phyloP scores from a whole-genome alignment of 2,888 invertebrate species.

The Mythimna loreyi region DNA sequence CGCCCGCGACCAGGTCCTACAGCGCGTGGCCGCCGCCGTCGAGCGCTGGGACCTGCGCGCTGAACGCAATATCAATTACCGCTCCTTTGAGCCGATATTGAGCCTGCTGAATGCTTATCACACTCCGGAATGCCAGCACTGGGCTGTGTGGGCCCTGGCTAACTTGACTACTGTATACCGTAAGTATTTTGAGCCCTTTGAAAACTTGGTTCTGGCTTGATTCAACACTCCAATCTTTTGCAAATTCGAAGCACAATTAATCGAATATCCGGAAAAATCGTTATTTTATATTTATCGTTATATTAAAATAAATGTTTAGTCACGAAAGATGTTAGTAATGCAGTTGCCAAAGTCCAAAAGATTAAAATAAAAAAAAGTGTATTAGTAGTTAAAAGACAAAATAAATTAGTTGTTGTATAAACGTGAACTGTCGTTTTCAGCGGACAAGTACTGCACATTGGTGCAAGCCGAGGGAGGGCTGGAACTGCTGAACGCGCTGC shows the following conservation, averaged over 20 bases:
- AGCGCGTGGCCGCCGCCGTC: constrained; percentile 95
- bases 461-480: constrained; percentile 97
- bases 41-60: constrained; percentile 96
- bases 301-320: no score
- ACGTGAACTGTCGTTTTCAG: constrained; percentile 87
- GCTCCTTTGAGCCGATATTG: constrained; percentile 97
- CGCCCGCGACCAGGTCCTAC: constrained; percentile 93
- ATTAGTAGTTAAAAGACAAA: background rate
- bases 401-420: background rate
- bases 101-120: constrained; percentile 95
- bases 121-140: constrained; percentile 98
- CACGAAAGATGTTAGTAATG: background rate
- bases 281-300: no score
- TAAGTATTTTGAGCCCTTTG: constrained; percentile 88
- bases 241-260: background rate
- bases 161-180: constrained; percentile 98
- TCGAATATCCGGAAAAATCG: background rate
- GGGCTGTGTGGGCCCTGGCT: constrained; percentile 99
- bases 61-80: constrained; percentile 98
- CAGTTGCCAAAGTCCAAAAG: no score
- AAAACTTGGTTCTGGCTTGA: background rate
- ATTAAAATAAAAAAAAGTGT: background rate
- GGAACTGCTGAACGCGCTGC: constrained; percentile 92
- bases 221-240: background rate
- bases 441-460: constrained; percentile 97